A percentile compares a stretch with the other conserved stretches of the same genome.
Conservation (phyloP, 2,113 vertebrate genomes). For the Silurus glanis region DNA sequence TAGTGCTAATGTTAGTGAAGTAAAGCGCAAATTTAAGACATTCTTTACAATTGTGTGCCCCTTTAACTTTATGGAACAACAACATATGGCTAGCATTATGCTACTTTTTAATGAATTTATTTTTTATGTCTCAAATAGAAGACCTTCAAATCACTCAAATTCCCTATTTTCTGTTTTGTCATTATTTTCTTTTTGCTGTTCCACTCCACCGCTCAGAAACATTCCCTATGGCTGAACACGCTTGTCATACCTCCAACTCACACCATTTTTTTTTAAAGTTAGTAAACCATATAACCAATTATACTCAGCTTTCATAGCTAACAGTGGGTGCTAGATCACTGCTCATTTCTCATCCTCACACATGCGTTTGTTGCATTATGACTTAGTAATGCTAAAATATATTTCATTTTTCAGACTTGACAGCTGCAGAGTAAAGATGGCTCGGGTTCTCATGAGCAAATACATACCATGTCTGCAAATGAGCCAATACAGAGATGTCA, state of each 20-base stretch:
- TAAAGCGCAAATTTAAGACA: no score
- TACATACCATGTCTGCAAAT: constrained; percentile 3
- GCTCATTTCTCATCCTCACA: neutral
- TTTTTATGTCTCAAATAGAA: neutral
- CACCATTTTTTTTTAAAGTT: constrained; percentile 48
- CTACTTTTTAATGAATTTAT: neutral
- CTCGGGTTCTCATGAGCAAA: neutral
- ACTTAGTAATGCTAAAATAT: neutral
- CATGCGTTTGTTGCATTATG: neutral
- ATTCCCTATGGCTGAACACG: constrained; percentile 26
- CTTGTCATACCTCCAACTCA: constrained; percentile 44
- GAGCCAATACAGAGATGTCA: neutral
- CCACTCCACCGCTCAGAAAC: constrained; percentile 10
- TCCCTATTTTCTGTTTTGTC: neutral
- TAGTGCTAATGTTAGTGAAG: no score
- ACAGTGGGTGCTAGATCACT: constrained; percentile 19
- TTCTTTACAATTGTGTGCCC: no score
- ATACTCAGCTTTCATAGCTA: constrained; percentile 36
- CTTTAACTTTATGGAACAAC: no score
- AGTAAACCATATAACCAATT: constrained; percentile 49
- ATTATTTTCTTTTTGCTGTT: constrained; percentile 31
- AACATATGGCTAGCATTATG: neutral
- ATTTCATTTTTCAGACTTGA: constrained; percentile 10
- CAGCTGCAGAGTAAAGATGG: neutral
- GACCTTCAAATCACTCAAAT: neutral